Conservation (phyloP, 1,140 invertebrate species). For the Diuraphis noxia region DNA sequence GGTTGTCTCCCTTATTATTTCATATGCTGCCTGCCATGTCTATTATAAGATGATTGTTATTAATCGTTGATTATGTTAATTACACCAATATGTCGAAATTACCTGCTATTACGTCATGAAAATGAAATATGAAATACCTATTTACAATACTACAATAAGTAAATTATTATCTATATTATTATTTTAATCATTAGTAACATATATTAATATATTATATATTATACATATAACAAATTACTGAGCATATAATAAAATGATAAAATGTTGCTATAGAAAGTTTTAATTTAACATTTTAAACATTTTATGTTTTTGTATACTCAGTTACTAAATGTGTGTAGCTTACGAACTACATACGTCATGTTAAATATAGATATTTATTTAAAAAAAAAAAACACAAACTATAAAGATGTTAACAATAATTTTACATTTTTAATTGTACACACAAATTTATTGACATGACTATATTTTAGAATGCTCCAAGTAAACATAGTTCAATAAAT, state of each 20-base stretch:
- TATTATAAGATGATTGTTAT: neutral
- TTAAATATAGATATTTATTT: neutral
- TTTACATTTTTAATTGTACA: neutral
- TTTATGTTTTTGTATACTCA: neutral
- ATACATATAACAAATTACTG: neutral
- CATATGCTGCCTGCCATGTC: neutral
- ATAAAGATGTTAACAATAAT: neutral
- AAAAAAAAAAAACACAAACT: neutral
- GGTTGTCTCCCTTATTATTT: neutral
- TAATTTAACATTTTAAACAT: slow-evolving; percentile 39
- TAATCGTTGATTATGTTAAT: too few relatives aligned
- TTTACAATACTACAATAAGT: neutral
- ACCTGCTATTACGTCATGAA: too few relatives aligned
- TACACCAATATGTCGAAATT: neutral
- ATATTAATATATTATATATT: too few relatives aligned
- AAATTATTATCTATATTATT: neutral
- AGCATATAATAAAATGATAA: slow-evolving; percentile 11
- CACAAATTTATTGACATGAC: neutral
- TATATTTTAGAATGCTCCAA: neutral
- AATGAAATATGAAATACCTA: neutral
- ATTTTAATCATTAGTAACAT: neutral
- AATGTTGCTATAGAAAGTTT: slow-evolving; percentile 17
- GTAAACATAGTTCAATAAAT: neutral
- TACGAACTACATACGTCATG: neutral
- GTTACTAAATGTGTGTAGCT: neutral